Evolutionary conservation across 2,113 vertebrate genomes (phyloP).

Genomic region (Eupsittula cactorum): DNA sequence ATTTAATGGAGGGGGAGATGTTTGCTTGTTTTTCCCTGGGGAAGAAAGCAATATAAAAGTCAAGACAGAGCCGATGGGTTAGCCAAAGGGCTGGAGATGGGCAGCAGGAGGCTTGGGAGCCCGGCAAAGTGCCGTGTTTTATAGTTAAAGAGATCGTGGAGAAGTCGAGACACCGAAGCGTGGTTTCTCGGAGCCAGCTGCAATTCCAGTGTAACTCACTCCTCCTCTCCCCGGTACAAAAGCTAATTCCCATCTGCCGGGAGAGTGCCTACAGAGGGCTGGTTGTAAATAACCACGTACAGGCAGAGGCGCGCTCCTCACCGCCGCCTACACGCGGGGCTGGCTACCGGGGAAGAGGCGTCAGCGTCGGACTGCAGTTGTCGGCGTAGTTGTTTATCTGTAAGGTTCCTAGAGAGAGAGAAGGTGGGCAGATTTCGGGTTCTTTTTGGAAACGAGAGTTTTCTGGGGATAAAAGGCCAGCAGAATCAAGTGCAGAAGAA

Average conservation of each 20-base stretch:
- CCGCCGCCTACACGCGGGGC: neutral
- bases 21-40: neutral
- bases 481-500: neutral
- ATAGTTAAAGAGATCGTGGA: neutral
- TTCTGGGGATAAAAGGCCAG: neutral
- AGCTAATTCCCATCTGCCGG: constrained; percentile 9
- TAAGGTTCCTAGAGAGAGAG: neutral
- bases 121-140: neutral
- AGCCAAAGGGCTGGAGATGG: neutral
- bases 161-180: neutral
- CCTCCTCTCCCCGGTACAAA: neutral
- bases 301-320: neutral
- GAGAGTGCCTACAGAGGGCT: neutral
- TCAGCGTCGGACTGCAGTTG: neutral
- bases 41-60: neutral
- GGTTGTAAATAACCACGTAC: neutral
- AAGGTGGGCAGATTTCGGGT: neutral
- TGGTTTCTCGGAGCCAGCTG: neutral
- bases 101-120: neutral
- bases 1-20: neutral
- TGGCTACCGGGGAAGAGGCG: neutral
- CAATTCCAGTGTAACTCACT: neutral
- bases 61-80: neutral
- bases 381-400: neutral
- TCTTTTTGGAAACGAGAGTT: neutral